Conservation (phyloP, 2,113 vertebrate species). For the Oncorhynchus tshawytscha region DNA sequence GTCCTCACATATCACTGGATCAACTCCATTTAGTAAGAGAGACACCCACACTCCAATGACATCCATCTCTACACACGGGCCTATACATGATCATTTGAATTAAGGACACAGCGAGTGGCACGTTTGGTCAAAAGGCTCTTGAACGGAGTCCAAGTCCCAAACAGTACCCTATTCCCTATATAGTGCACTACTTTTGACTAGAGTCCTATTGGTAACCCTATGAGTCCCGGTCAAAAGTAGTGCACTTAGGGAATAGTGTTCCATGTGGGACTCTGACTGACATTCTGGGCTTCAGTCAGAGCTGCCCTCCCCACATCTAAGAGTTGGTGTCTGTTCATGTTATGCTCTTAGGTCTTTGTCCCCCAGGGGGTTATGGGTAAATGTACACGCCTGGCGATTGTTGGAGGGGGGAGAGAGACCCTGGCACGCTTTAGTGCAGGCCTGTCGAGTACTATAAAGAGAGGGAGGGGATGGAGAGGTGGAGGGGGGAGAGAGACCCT, state of each 20-base stretch:
- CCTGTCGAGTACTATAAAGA: neutral
- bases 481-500: neutral
- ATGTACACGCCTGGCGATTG: neutral
- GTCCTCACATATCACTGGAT: neutral
- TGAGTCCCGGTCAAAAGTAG: too few relatives aligned
- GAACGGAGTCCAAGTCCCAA: neutral
- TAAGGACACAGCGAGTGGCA: neutral
- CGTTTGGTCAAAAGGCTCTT: neutral
- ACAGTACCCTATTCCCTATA: neutral
- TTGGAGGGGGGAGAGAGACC: neutral
- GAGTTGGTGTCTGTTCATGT: neutral
- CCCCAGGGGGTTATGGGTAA: neutral
- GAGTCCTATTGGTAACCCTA: too few relatives aligned
- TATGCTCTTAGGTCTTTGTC: neutral
- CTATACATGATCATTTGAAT: neutral
- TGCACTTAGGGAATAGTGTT: too few relatives aligned
- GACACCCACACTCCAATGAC: neutral
- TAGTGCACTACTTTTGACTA: too few relatives aligned
- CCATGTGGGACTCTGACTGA: neutral
- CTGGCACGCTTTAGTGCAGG: neutral
- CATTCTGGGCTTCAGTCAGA: neutral
- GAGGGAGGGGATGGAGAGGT: conserved; percentile 2
- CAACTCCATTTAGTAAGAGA: neutral
- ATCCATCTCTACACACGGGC: neutral
- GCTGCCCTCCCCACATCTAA: neutral